A percentile compares a stretch with the other conserved stretches of the same genome.
Evolutionary conservation across 1,140 invertebrate species (phyloP).

Genomic region (Bradysia coprophila): DNA sequence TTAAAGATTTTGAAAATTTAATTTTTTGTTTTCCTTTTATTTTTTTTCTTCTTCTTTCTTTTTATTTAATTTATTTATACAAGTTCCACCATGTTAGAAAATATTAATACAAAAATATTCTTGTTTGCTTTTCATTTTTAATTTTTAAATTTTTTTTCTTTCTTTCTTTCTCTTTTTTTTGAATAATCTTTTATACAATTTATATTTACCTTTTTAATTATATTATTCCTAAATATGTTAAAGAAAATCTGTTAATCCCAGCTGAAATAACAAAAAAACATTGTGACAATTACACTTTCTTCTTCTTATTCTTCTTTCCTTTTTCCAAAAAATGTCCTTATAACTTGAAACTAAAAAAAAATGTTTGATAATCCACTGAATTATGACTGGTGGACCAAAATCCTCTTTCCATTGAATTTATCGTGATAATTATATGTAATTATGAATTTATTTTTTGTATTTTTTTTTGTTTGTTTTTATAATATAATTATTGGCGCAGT

Average conservation of each 20-base stretch:
- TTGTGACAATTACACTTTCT: too few relatives aligned
- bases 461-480: background rate
- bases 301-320: background rate
- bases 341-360: background rate
- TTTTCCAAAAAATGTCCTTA: background rate
- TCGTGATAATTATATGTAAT: background rate
- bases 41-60: constrained; percentile 10
- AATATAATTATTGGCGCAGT: background rate
- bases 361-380: background rate
- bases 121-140: constrained; percentile 12
- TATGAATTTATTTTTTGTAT: background rate
- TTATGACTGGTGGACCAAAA: too few relatives aligned
- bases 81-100: constrained; percentile 11
- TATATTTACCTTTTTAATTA: background rate
- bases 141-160: constrained; percentile 14
- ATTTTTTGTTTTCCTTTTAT: constrained; percentile 7
- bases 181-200: constrained; percentile 14
- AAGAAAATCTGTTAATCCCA: background rate
- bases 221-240: background rate
- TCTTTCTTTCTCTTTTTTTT: constrained; percentile 17
- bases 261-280: background rate
- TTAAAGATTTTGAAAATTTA: constrained; percentile 21
- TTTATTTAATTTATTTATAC: constrained; percentile 12
- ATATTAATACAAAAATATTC: constrained; percentile 9
- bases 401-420: too few relatives aligned